Conservation (phyloP, 1,140 invertebrate species). For the Drosophila lini region DNA sequence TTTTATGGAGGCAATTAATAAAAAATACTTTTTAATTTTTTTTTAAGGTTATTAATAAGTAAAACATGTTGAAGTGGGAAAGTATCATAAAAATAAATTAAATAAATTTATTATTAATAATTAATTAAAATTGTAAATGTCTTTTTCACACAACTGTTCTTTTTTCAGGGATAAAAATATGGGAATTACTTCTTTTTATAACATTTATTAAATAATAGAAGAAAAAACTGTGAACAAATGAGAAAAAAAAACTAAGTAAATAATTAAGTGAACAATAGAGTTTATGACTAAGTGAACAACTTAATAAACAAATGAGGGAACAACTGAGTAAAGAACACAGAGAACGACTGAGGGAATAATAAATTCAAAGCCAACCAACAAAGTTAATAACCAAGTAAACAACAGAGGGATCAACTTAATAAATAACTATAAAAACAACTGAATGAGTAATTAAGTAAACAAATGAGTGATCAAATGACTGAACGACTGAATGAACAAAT, state of each 20-base stretch:
- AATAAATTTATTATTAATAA: not conserved
- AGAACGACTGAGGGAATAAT: not conserved
- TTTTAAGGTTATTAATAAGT: no score
- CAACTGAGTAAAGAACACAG: not conserved
- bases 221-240: not conserved
- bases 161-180: no score
- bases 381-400: not conserved
- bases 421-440: not conserved
- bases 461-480: not conserved
- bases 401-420: not conserved
- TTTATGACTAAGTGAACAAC: not conserved
- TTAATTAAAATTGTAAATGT: no score
- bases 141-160: no score
- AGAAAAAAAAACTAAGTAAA: not conserved
- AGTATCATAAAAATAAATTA: not conserved
- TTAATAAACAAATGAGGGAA: no score
- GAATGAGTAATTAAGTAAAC: not conserved
- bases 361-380: not conserved
- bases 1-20: not conserved
- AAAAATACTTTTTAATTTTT: not conserved
- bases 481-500: not conserved
- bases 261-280: not conserved
- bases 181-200: no score
- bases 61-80: no score
- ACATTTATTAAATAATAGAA: not conserved